These are phyloP conservation scores for Chrysoperla carnea DNA, from an alignment of 1,140 invertebrate genomes.

Conservation along the genomic window DNA sequence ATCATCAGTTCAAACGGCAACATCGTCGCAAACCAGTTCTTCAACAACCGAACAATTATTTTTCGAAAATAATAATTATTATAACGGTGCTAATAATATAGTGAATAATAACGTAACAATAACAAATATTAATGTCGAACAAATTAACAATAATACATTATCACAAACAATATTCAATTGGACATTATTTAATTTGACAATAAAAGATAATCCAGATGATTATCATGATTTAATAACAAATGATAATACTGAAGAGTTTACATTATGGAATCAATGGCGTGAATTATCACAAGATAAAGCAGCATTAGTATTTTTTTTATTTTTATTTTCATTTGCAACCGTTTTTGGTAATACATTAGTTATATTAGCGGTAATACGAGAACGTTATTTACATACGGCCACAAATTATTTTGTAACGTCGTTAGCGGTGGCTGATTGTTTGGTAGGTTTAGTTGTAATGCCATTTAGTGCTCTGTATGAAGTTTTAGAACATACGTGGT, in stretches of 20 bases:
- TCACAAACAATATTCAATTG: no score
- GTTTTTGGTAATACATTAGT: slow-evolving; percentile 94
- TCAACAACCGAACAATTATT: no score
- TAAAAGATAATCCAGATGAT: no score
- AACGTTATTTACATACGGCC: slow-evolving; percentile 78
- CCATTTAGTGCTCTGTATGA: slow-evolving; percentile 83
- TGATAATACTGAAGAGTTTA: not conserved
- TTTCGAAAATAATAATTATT: no score
- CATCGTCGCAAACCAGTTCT: no score
- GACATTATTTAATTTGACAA: no score
- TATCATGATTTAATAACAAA: no score
- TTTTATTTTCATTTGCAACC: slow-evolving; percentile 83
- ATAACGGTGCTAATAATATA: no score
- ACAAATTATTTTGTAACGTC: slow-evolving; percentile 99
- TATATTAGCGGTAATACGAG: slow-evolving; percentile 80
- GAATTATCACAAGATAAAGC: slow-evolving; percentile 52
- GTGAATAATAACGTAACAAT: no score
- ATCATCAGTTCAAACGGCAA: no score
- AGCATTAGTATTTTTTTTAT: slow-evolving; percentile 60
- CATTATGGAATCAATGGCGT: slow-evolving; percentile 30
- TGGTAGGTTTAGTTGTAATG: slow-evolving; percentile 95
- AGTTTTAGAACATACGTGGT: slow-evolving; percentile 69
- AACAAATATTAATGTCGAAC: no score
- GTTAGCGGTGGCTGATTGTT: slow-evolving; percentile 88
- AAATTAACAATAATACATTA: no score